Evolutionary conservation across 2,888 invertebrate species (phyloP), one percentile per base, ranked within the genome.

Genomic region (Philhelius pedissequus): DNA sequence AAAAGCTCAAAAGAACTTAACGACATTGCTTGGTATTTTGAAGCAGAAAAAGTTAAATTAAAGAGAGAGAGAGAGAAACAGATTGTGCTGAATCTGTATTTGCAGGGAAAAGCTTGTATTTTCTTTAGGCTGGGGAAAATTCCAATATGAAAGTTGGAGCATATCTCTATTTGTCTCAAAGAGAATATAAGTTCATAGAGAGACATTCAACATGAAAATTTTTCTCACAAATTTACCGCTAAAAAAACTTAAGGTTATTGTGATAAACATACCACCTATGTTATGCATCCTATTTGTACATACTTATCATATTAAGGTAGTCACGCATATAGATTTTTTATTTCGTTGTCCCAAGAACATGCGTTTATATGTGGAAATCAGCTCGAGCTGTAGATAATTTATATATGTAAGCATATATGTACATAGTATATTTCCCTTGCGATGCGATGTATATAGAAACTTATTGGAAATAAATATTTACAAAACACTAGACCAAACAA

Each of bases 301-400:
- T 48, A 43, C 7, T 30, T 69, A 43, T 69, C 64, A 58, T 56
- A 78, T 83, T 83, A 78, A 64, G 83, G 83, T 78, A 83, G 77
- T 71, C 77, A 82, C 78, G 62, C 74, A 74, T 69, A 9, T 50
- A 74, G 50, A 83, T 78, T 74, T 83, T 74, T 69, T 73, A 22
- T 69, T 69, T 43, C 74, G 40, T 68, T 74, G 78, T 54, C 82
- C 54, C 43, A 18, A 40, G 58, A 78, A 69, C 56, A 56, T 54
- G 22, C 25, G 69, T 58, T 32, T 48, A 13, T 13, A 48, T 11
- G 45, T 22, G 22, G 13, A 48, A 20, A n/a, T n/a, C n/a, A n/a
- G n/a, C n/a, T n/a, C n/a, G n/a, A n/a, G n/a, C n/a, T 22, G 43
- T 2, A 43, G 45, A 20, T 18, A 1, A 45, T 20, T 3, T 15